phyloP scores from a whole-genome alignment of 1,140 invertebrate genomes.

The Marisa cornuarietis region DNA sequence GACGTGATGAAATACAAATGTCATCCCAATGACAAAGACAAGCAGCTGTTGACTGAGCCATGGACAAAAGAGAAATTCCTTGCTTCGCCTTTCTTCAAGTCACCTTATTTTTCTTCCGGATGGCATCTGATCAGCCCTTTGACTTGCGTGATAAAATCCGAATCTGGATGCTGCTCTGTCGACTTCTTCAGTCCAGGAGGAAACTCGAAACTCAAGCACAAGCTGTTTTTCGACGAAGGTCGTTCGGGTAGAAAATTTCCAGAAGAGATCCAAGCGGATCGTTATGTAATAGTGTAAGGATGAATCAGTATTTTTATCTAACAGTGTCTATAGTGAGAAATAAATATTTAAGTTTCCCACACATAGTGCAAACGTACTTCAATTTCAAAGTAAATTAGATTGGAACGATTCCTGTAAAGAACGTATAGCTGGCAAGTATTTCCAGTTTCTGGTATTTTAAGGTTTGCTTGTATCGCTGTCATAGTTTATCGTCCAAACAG shows the following conservation, averaged over 20 bases:
- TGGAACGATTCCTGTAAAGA: no score
- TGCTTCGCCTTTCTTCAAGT: not conserved
- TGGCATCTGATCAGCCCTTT: not conserved
- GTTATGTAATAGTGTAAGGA: no score
- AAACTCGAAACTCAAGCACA: not conserved
- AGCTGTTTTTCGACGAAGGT: slow-evolving; percentile 2
- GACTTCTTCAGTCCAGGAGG: not conserved
- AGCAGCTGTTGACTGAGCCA: not conserved
- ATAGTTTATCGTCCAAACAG: no score
- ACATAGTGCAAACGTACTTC: no score
- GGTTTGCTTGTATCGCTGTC: no score
- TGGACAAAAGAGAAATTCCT: not conserved
- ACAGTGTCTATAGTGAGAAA: no score
- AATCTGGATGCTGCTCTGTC: not conserved
- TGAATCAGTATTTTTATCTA: no score
- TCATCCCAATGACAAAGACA: not conserved
- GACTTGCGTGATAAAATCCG: not conserved
- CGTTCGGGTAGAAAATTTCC: not conserved
- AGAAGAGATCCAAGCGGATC: not conserved
- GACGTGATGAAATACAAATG: slow-evolving; percentile 8
- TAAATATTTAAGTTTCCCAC: no score
- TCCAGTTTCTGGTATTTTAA: no score
- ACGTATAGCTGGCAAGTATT: no score
- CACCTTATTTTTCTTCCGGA: not conserved
- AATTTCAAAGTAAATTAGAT: no score